Conservation (phyloP, 2,113 vertebrate species). For the Campylorhamphus procurvoides region DNA sequence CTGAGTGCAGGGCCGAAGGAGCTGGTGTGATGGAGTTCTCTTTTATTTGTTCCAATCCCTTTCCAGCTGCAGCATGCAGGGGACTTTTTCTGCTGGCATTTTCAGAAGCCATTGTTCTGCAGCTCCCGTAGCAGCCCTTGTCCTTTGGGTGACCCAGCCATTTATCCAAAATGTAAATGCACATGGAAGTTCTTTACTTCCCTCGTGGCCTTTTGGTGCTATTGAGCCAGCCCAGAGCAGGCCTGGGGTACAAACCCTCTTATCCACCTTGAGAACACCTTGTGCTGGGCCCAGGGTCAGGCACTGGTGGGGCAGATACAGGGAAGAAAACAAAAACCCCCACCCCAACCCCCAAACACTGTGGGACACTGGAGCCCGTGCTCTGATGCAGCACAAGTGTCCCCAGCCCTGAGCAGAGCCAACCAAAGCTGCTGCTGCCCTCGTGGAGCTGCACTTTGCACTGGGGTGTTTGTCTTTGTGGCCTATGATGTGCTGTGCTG, state of each 20-base stretch:
- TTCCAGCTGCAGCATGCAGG: neutral
- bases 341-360: neutral
- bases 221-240: constrained; percentile 21
- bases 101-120: neutral
- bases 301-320: neutral
- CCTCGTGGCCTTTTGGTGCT: neutral
- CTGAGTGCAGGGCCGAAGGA: neutral
- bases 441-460: neutral
- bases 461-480: neutral
- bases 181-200: constrained; percentile 54
- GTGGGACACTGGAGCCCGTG: neutral
- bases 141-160: constrained; percentile 57
- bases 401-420: neutral
- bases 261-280: neutral
- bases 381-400: neutral
- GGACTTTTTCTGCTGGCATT: neutral
- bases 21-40: neutral
- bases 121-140: constrained; percentile 14
- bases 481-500: neutral
- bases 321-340: neutral
- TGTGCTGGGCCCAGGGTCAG: neutral
- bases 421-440: neutral
- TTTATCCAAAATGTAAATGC: constrained; percentile 20
- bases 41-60: neutral
- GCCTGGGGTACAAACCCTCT: neutral